Conservation (phyloP, 1,140 invertebrate genomes). For the Ips typographus region DNA sequence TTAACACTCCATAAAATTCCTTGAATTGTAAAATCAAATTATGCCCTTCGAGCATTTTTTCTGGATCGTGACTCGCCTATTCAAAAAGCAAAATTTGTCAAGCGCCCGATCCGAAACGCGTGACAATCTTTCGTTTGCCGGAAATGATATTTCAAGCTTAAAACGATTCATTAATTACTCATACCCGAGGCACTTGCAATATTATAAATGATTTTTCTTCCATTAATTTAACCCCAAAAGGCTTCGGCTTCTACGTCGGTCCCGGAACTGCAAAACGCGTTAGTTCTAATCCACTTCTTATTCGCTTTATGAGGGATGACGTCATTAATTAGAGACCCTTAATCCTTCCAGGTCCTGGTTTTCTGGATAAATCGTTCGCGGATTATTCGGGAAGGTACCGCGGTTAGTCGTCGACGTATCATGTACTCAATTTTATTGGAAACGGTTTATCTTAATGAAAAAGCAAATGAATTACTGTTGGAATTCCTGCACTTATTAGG, state of each 20-base stretch:
- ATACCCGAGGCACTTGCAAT: slow-evolving; percentile 11
- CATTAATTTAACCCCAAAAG: slow-evolving; percentile 29
- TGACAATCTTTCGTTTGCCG: slow-evolving; percentile 6
- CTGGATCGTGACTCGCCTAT: not conserved
- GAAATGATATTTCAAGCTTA: slow-evolving; percentile 16
- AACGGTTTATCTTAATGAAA: no score
- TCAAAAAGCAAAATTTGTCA: slow-evolving; percentile 12
- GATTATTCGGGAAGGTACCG: slow-evolving; percentile 3
- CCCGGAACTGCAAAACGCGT: slow-evolving; percentile 16
- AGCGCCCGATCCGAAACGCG: not conserved
- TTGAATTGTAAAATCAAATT: no score
- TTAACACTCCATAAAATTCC: no score
- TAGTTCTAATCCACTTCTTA: slow-evolving; percentile 28
- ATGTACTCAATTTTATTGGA: no score
- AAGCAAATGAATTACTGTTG: no score
- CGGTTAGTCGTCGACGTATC: not conserved
- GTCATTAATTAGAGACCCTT: slow-evolving; percentile 29
- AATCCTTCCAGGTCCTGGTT: slow-evolving; percentile 12
- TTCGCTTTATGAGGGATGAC: slow-evolving; percentile 30
- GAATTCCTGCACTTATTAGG: no score
- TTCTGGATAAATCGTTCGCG: slow-evolving; percentile 24
- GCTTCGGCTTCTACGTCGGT: slow-evolving; percentile 9
- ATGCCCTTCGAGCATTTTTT: not conserved
- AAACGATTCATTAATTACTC: slow-evolving; percentile 19
- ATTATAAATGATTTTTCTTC: slow-evolving; percentile 30